Evolutionary conservation across 1,140 invertebrate genomes (phyloP).

Genomic region (Battus philenor): DNA sequence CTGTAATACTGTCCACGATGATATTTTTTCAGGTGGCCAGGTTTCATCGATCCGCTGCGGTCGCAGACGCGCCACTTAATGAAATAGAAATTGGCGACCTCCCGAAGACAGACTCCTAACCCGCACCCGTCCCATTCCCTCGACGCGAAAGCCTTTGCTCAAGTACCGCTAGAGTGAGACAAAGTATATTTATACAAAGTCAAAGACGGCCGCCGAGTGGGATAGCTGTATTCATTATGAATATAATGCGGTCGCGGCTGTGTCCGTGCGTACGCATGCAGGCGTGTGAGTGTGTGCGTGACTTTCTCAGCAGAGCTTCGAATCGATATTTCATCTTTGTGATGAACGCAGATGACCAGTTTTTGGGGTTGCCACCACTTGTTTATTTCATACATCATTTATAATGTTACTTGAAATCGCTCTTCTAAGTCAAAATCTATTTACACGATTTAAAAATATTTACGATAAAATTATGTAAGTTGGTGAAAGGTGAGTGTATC

Average conservation of each 20-base stretch:
- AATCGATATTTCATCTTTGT: conserved; percentile 74
- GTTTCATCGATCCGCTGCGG: conserved; percentile 63
- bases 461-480: no score
- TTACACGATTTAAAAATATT: no score
- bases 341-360: conserved; percentile 55
- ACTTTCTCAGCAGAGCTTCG: conserved; percentile 52
- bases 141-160: conserved; percentile 39
- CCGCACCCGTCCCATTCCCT: conserved; percentile 53
- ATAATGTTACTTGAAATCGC: no score
- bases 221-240: conserved; percentile 75
- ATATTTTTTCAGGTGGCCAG: conserved; percentile 56
- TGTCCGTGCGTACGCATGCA: conserved; percentile 59
- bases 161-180: conserved; percentile 59
- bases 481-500: no score
- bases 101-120: conserved; percentile 68
- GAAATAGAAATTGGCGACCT: conserved; percentile 74
- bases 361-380: conserved; percentile 30
- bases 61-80: conserved; percentile 67
- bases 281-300: conserved; percentile 40
- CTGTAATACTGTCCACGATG: no score
- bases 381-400: conserved; percentile 17
- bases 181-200: conserved; percentile 74
- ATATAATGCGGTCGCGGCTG: conserved; percentile 70
- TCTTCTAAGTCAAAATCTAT: no score
- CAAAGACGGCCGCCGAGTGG: conserved; percentile 71